Evolutionary conservation across 2,888 invertebrate genomes (phyloP), one percentile per base, ranked within the genome.

Genomic region (Drosophila rellima): DNA sequence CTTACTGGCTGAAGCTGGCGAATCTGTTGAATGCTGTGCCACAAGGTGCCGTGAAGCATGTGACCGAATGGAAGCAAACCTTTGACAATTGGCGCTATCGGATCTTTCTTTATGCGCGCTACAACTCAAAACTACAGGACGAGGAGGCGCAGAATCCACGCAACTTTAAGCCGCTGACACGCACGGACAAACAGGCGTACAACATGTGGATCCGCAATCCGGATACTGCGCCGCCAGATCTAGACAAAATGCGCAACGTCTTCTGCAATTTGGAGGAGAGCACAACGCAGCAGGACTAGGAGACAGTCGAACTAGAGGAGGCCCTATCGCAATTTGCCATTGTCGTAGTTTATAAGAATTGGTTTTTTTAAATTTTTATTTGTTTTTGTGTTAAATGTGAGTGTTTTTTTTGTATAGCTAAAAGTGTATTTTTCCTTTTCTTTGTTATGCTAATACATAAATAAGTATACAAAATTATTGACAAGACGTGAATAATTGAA

Each of bases 51-150:
- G 81, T 90, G 7, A 91, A 91, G 54, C 90, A 90, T 59, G 89
- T 91, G 51, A 88, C 88, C 40, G 91, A 91, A 65, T 91, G 91
- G 91, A 91, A 91, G 55, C 81, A 91, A 75, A 90, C 91, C 33
- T 91, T 91, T 44, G 91, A 91, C 66, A 91, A 91, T 60, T 91
- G 91, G 91, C 91, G 91, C 3, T 91, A 91, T 65, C 90, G 91
- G 26, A 89, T 91, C 39, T 91, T 90, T 33, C 79, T 91, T 4
- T 91, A 91, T 70, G 91, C 91, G 23, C 91, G 91, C 52, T 91
- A 89, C 75, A 91, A 91, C 64, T 90, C 91, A 23, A 91, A 91
- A 74, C 75, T 91, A 55, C 84, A 89, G 55, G 91, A 91, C 29
- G 89, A 90, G 18, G 91, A 89, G 50, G 89, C 87, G 6, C 81